Evolutionary conservation across 2,888 invertebrate genomes (phyloP), one percentile per base, ranked within the genome.

Genomic region (Deroplatys truncata): DNA sequence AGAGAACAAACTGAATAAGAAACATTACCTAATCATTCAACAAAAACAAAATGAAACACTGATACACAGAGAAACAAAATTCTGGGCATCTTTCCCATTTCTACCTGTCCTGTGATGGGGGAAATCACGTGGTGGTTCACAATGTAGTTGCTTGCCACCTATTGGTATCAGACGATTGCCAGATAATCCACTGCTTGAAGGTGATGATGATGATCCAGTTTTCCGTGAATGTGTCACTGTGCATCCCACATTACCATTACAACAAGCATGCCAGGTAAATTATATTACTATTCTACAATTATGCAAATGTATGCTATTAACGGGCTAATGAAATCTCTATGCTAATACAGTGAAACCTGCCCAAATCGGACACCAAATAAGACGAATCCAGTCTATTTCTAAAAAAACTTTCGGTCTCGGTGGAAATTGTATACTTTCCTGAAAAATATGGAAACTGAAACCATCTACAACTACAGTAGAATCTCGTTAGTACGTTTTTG

Each of bases 111-210:
- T 84, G n/a, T 88, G 84, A 49, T 90, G 89, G n/a, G 86, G 20
- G 88, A 89, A 95, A 93, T 95, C 96, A 92, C 95, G 94, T 91
- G 97, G 97, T 91, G 96, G 96, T 92, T 96, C 96, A 93, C 97
- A 97, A 94, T 97, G 97, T 92, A 97, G 95, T 94, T 96, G 96
- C 93, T 96, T 96, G 94, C 97, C 96, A 94, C 97, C 97, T 92
- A 96, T 95, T 92, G 97, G 96, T 94, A 96, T 96, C 91, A 96
- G 94, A 93, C 96, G 95, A 94, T 97, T 97, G 93, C 97, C 97
- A 91, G 96, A 96, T 93, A 96, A 92, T 9, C 93, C 49, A 83
- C 89, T 86, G 87, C 87, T 35, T 87, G 87, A 35, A 25, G 82
- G 16, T 35, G 87, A 31, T 15, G 28, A n/a, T 28, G 83, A 9